phyloP scores from a whole-genome alignment of 2,888 invertebrate genomes.

The Megamerina dolium region DNA sequence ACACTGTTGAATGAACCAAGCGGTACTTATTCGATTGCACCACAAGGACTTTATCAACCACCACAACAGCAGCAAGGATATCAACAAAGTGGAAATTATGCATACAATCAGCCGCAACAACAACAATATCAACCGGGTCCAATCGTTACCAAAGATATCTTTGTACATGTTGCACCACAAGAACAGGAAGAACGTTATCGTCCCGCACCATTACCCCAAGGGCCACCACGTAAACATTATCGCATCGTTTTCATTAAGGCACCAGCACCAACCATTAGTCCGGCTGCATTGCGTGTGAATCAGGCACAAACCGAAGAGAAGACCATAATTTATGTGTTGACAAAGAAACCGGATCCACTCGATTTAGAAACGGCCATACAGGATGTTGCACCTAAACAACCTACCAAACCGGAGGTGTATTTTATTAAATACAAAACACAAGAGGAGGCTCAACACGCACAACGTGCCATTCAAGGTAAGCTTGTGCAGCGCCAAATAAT shows the following conservation, averaged over 20 bases:
- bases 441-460: slow-evolving; percentile 47
- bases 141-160: slow-evolving; percentile 45
- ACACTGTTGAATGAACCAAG: slow-evolving; percentile 17
- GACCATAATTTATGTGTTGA: slow-evolving; percentile 47
- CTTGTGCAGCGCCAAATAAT: too few species aligned
- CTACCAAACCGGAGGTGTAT: slow-evolving; percentile 48
- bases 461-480: slow-evolving; percentile 47
- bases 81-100: slow-evolving; percentile 6
- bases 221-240: slow-evolving; percentile 44
- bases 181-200: slow-evolving; percentile 34
- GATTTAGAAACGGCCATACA: slow-evolving; percentile 40
- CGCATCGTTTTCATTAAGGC: slow-evolving; percentile 48
- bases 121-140: slow-evolving; percentile 21
- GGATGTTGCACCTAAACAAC: slow-evolving; percentile 36
- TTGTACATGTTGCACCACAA: slow-evolving; percentile 46
- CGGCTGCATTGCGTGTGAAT: slow-evolving; percentile 31
- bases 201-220: slow-evolving; percentile 25
- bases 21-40: slow-evolving; percentile 8
- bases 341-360: slow-evolving; percentile 43
- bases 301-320: slow-evolving; percentile 45
- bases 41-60: slow-evolving; percentile 13
- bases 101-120: slow-evolving; percentile 17
- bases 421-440: slow-evolving; percentile 49
- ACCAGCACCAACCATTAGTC: slow-evolving; percentile 32
- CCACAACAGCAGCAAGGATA: slow-evolving; percentile 17